phyloP scores from a whole-genome alignment of 2,888 invertebrate species.

The Limnephilus auricula region DNA sequence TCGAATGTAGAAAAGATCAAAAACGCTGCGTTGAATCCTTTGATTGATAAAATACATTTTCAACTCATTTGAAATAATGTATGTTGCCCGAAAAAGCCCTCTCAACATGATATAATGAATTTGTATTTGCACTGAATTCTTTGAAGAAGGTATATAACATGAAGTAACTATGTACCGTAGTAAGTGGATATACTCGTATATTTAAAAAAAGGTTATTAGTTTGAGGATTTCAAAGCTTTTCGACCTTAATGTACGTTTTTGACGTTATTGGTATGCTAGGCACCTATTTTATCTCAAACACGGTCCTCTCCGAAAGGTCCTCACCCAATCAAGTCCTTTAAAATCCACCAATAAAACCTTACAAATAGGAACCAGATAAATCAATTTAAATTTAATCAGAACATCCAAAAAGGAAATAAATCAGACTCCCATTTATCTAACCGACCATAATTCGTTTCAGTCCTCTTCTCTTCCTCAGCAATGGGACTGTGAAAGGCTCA shows the following conservation, averaged over 20 bases:
- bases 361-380: slow-evolving; percentile 31
- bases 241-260: background rate
- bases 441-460: slow-evolving; percentile 36
- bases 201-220: background rate
- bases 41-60: background rate
- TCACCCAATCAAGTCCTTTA: background rate
- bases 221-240: background rate
- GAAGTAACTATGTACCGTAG: too few species aligned
- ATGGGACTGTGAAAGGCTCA: background rate
- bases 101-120: background rate
- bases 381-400: slow-evolving; percentile 41
- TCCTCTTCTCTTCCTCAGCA: background rate
- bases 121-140: background rate
- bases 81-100: background rate
- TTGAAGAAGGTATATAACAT: background rate
- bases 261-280: background rate
- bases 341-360: slow-evolving; percentile 34
- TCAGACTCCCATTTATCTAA: slow-evolving; percentile 24
- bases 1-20: too few species aligned
- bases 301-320: background rate
- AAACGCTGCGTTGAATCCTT: too few species aligned
- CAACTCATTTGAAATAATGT: background rate
- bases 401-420: slow-evolving; percentile 35
- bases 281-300: background rate
- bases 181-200: background rate